Evolutionary conservation across 2,113 vertebrate genomes (phyloP).

Genomic region (Glaucomys volans): DNA sequence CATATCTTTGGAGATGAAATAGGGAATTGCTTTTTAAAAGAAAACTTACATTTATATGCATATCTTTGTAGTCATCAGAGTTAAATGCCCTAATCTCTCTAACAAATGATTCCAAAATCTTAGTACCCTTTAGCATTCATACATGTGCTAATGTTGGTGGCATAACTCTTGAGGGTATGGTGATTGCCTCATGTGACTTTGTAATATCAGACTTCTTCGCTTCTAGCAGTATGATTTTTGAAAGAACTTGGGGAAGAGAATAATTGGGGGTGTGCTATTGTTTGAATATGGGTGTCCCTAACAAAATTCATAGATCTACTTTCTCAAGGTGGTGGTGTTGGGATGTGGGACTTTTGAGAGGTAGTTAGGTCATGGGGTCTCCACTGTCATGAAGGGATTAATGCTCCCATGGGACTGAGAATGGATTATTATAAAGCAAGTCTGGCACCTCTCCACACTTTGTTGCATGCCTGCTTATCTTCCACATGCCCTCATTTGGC

Average conservation of each 20-base stretch:
- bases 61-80: background rate
- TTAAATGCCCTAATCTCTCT: background rate
- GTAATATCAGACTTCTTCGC: background rate
- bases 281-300: background rate
- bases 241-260: background rate
- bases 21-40: slow-evolving; percentile 5
- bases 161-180: accelerated
- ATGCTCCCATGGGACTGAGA: too few species aligned
- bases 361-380: background rate
- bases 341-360: background rate
- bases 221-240: background rate
- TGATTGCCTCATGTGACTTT: background rate
- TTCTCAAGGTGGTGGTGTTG: background rate
- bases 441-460: too few species aligned
- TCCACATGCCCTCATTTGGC: background rate
- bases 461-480: background rate
- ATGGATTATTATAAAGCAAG: background rate
- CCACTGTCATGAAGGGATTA: background rate
- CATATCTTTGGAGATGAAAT: background rate
- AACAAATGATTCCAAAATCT: background rate
- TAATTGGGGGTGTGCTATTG: background rate
- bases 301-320: background rate
- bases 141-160: background rate
- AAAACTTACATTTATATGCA: background rate
- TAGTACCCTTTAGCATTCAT: background rate